Evolutionary conservation across 2,113 vertebrate species (phyloP).

Genomic region (Tyto alba): DNA sequence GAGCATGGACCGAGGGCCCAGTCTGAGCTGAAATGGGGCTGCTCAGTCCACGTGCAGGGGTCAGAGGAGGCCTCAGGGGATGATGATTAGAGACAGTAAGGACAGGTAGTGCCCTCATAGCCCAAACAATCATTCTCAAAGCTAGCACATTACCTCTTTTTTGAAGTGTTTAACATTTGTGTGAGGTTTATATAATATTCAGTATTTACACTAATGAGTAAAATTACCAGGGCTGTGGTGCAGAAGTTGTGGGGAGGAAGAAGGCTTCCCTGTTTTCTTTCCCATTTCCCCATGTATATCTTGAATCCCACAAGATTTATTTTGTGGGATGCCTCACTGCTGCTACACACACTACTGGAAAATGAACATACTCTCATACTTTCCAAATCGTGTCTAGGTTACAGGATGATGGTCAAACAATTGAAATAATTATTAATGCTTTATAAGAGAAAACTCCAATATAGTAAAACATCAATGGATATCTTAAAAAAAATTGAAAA

Average conservation of each 20-base stretch:
- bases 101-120: neutral
- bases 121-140: neutral
- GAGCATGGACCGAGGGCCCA: fast-evolving
- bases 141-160: neutral
- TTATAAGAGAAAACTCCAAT: neutral
- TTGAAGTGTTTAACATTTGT: neutral
- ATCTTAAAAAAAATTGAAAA: neutral
- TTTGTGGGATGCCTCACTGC: neutral
- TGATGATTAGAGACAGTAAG: neutral
- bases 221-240: neutral
- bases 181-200: neutral
- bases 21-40: neutral
- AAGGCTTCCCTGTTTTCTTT: neutral
- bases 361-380: neutral
- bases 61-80: neutral
- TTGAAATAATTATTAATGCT: neutral
- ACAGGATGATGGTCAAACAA: neutral
- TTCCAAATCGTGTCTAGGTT: neutral
- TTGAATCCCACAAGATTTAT: neutral
- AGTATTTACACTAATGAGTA: neutral
- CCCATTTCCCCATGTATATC: neutral
- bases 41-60: neutral
- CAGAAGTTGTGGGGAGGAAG: neutral
- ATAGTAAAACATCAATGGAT: neutral
- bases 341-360: neutral